Base-by-base conservation (phyloP, 2,888 invertebrate species). In the Mongoloraphidia duomilia region DNA sequence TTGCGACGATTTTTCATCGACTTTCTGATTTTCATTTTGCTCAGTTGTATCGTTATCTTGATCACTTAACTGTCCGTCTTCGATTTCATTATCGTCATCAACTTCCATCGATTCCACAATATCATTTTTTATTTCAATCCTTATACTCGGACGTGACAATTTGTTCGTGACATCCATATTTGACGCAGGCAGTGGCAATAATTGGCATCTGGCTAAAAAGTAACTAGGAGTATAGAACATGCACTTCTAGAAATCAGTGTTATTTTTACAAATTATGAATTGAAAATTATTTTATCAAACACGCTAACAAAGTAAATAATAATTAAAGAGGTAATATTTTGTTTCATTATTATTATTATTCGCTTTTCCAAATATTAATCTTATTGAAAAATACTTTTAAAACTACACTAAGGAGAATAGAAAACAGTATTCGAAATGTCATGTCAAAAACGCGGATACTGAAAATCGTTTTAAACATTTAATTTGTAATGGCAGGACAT, bases 91-190 rank as follows among this genome's bases (percentile, higher is more conserved):
- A 34, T 57, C 58, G 13, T 58, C 59, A 44, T 74, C 74, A 13
- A 71, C 64, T 9, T 74, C 73, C 72, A 73, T 74, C n/a, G 65
- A 60, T 55, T 70, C 70, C 12, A 56, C 59, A 3, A 59, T 46
- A 55, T 66, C 65, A 57, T 70, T 70, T 49, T 69, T 65, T 58
- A 73, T 72, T 63, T 69, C 66, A 49, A 69, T 66, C 48, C 68
- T 62, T 47, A 69, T 69, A 60, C 67, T 69, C 40, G 67, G 67
- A 47, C 67, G 60, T 44, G 56, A 54, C 26, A 26, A 53, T 55
- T 57, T 49, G 35, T 47, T 37, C 9, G 39, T 14, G 47, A 35
- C 41, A 41, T 52, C 49, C 40, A 49, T 52, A 9, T 46, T 56
- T 9, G 54, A 51, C 35, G 55, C 57, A 57, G 2, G 3, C 38